A percentile compares a stretch with the other conserved stretches of the same genome.
phyloP scores from a whole-genome alignment of 1,140 invertebrate genomes.

The Acromyrmex echinatior region DNA sequence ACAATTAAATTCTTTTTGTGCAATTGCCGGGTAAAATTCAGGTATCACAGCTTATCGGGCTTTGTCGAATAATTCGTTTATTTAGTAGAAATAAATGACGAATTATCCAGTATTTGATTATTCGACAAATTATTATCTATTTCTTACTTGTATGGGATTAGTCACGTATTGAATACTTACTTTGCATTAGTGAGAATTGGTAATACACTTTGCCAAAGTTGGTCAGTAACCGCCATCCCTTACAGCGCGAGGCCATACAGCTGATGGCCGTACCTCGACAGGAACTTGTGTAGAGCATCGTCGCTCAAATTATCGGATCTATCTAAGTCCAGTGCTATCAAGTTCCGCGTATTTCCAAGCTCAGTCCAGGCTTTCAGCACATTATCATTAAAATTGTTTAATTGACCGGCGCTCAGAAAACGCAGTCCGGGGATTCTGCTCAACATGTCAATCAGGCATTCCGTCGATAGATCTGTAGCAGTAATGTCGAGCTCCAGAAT shows the following conservation, averaged over 20 bases:
- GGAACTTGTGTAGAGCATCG: constrained; percentile 96
- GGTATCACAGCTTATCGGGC: too few species aligned
- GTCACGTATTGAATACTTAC: constrained; percentile 86
- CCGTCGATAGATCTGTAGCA: constrained; percentile 97
- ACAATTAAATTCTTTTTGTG: too few species aligned
- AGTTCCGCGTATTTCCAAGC: constrained; percentile 93
- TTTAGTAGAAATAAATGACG: too few species aligned
- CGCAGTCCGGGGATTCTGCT: constrained; percentile 94
- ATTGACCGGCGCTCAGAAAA: constrained; percentile 97
- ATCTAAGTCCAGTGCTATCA: constrained; percentile 97
- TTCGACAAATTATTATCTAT: too few species aligned
- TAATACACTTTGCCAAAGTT: constrained; percentile 97
- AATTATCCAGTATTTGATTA: too few species aligned
- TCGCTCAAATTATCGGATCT: constrained; percentile 98
- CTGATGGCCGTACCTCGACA: constrained; percentile 95
- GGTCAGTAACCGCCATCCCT: constrained; percentile 99
- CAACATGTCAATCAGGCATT: constrained; percentile 97
- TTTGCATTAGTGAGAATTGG: constrained; percentile 96
- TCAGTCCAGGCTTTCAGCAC: constrained; percentile 97
- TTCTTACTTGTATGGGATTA: background rate
- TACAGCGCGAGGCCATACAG: constrained; percentile 95
- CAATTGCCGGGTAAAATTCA: too few species aligned
- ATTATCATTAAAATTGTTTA: constrained; percentile 98
- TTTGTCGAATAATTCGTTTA: too few species aligned
- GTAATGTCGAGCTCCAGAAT: constrained; percentile 98